These are phyloP conservation scores for Athalia rosae DNA, from an alignment of 2,888 invertebrate genomes.

Conservation along the genomic window DNA sequence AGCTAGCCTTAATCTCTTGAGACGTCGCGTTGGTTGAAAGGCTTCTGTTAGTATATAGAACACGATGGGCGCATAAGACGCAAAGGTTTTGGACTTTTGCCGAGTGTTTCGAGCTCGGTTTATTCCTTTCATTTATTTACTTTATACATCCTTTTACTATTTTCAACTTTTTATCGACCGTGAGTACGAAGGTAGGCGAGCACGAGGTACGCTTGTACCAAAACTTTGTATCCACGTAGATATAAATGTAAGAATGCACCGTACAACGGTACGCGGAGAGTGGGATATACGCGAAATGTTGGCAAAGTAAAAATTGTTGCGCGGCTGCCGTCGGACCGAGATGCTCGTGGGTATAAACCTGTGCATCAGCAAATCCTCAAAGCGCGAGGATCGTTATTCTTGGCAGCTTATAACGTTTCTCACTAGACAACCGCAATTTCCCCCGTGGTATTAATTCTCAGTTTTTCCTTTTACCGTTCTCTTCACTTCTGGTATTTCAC, in stretches of 20 bases:
- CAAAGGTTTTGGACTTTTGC: slow-evolving; percentile 35
- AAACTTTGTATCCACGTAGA: too few species aligned
- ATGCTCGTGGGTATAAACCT: not conserved
- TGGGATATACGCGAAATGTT: too few species aligned
- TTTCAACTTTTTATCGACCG: not conserved
- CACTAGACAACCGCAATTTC: slow-evolving; percentile 40
- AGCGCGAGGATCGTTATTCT: slow-evolving; percentile 43
- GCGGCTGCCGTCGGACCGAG: not conserved
- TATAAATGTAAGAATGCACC: too few species aligned
- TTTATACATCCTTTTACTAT: not conserved
- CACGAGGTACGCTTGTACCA: too few species aligned
- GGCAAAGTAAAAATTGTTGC: too few species aligned
- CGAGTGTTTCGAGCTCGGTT: slow-evolving; percentile 17
- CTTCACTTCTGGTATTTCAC: slow-evolving; percentile 30
- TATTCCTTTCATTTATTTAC: not conserved
- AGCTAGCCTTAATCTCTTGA: slow-evolving; percentile 32
- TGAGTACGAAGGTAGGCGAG: too few species aligned
- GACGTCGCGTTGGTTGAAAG: slow-evolving; percentile 16
- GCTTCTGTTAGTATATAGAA: not conserved
- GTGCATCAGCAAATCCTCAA: slow-evolving; percentile 38
- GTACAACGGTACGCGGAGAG: too few species aligned
- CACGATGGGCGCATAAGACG: not conserved
- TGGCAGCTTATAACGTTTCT: slow-evolving; percentile 43
- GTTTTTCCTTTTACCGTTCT: slow-evolving; percentile 26
- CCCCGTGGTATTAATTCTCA: slow-evolving; percentile 28